These are phyloP conservation scores for Falco biarmicus DNA, from an alignment of 2,797 vertebrate species.

Conservation along the genomic window DNA sequence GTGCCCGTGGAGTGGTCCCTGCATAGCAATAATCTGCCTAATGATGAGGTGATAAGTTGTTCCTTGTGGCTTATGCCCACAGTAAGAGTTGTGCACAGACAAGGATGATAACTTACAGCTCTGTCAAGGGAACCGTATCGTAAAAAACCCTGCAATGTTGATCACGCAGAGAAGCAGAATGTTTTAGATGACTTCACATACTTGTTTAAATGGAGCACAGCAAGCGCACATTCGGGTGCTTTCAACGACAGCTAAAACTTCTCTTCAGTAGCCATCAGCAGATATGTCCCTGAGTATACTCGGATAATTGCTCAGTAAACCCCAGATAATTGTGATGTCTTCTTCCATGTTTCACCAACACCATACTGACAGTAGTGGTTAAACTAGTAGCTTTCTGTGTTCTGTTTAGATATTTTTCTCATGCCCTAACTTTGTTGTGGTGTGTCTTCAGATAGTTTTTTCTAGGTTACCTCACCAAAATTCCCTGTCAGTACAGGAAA, in stretches of 20 bases:
- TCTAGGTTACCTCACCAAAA: background rate
- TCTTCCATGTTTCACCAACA: background rate
- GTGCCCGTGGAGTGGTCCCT: background rate
- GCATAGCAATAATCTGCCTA: background rate
- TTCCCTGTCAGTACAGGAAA: background rate
- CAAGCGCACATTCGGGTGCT: background rate
- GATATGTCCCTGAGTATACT: background rate
- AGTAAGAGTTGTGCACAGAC: background rate
- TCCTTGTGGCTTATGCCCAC: background rate
- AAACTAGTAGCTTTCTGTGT: background rate
- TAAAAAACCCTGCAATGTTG: background rate
- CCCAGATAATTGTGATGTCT: background rate
- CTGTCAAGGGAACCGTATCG: accelerated
- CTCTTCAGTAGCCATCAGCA: background rate
- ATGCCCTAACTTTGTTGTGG: background rate
- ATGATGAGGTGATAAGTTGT: background rate
- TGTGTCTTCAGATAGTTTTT: background rate
- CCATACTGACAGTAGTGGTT: background rate
- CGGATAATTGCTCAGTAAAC: too few relatives aligned
- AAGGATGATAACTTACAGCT: background rate
- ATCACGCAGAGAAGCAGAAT: background rate
- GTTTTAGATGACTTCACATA: background rate
- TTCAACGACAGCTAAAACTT: background rate
- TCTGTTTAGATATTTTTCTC: background rate
- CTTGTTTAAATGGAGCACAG: background rate